phyloP scores from a whole-genome alignment of 2,797 vertebrate genomes.

The Cephalopachus bancanus region DNA sequence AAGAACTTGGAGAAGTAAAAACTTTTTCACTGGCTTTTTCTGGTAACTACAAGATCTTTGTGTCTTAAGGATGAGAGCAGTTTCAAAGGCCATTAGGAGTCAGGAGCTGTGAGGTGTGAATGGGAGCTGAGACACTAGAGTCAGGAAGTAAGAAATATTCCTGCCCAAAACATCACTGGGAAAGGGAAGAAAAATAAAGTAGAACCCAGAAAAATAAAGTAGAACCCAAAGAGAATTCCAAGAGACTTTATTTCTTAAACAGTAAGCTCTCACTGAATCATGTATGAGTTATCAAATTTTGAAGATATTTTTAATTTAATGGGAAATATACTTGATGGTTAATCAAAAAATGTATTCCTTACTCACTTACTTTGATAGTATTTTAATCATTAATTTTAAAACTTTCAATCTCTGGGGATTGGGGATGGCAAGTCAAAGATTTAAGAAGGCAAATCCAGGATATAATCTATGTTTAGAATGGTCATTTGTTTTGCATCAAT shows the following conservation, averaged over 20 bases:
- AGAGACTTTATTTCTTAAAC: constrained; percentile 17
- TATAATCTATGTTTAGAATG: constrained; percentile 44
- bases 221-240: background rate
- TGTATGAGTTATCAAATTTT: background rate
- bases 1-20: background rate
- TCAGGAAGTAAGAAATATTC: background rate
- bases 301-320: constrained; percentile 12
- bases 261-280: constrained; percentile 39
- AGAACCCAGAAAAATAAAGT: constrained; percentile 24
- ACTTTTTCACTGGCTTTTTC: background rate
- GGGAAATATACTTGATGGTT: background rate
- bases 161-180: background rate
- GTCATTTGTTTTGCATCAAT: constrained; percentile 64
- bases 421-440: background rate
- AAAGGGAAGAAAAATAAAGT: constrained; percentile 32
- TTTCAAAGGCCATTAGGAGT: background rate
- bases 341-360: constrained; percentile 3
- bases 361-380: background rate
- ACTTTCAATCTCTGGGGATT: background rate
- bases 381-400: background rate
- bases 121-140: background rate
- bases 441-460: background rate
- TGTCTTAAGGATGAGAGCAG: background rate
- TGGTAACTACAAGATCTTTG: background rate
- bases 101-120: background rate